Base-by-base conservation (phyloP, 1,140 invertebrate genomes). In the Lordiphosa clarofinis region DNA sequence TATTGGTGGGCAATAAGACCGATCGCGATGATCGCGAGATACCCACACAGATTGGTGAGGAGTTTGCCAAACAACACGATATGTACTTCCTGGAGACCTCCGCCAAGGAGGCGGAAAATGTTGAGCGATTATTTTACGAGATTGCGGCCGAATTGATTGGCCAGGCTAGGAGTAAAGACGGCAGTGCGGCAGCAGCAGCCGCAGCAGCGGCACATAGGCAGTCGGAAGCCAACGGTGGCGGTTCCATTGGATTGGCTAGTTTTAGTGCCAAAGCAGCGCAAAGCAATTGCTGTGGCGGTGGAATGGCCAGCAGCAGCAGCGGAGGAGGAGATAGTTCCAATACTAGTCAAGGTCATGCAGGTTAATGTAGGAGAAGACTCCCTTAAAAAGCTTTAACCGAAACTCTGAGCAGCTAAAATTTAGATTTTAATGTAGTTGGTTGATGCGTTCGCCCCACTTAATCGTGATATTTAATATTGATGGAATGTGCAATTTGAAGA, bases 71-170 rank as follows among this genome's bases (percentile, higher is more conserved):
- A 87, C 92, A 95, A 69, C 96, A 98, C 89, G 95, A 96, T 71
- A 99, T 99, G 97, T 97, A 97, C 90, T 98, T 99, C 90, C 93
- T 99, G 87, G 98, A 99, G 92, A 99, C 98, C 19, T 99, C 97
- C 28, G 98, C 98, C 9, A 99, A 99, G 90, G 97, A 99, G 90
- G 96, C 97, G 28, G 96, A 98, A 75, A 99, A 99, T 91, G 98
- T 99, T 24, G 98, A 99, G 90, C 94, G 96, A 90, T 91, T 99
- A 49, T 99, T 99, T 90, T 95, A 96, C 92, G 96, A 98, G 90
- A 98, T 99, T 78, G 97, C 97, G 54, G 94, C 96, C 38, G 96
- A 96, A 90, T 90, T 97, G 13, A 96, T 96, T 92, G 95, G 96
- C 91, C 94, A 91, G 43, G 87, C 87, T 4, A 66, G 87, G 10